Conservation (phyloP, 2,113 vertebrate species). For the Oreochromis aureus region DNA sequence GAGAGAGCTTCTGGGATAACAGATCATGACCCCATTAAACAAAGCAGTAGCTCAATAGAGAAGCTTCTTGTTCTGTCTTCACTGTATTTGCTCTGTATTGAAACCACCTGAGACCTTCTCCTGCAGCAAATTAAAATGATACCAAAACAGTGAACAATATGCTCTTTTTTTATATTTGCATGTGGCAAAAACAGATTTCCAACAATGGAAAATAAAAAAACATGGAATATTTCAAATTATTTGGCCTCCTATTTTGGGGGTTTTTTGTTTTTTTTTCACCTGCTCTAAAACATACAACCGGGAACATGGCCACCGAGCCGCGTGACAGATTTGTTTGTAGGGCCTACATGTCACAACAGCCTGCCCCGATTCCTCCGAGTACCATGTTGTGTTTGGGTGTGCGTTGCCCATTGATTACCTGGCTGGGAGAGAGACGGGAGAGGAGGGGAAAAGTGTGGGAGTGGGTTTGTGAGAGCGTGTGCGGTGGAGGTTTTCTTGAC, state of each 20-base stretch:
- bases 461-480: conserved; percentile 26
- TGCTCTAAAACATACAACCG: background rate
- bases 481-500: conserved; percentile 38
- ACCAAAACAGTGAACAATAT: background rate
- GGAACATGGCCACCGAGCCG: background rate
- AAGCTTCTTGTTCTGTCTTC: background rate
- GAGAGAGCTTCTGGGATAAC: background rate
- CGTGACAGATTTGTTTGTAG: conserved; percentile 54
- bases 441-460: background rate
- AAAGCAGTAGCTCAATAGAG: background rate
- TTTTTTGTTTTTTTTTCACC: background rate
- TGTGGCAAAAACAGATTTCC: background rate
- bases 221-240: background rate
- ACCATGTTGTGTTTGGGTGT: conserved; percentile 59
- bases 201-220: background rate
- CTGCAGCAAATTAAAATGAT: background rate
- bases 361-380: conserved; percentile 1
- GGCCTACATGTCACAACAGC: conserved; percentile 42
- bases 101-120: background rate
- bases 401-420: conserved; percentile 69
- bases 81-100: background rate
- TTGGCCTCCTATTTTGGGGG: background rate
- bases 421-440: conserved; percentile 29
- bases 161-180: background rate
- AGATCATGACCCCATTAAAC: background rate